phyloP scores from a whole-genome alignment of 2,797 vertebrate species.

The Pachyuromys duprasi region DNA sequence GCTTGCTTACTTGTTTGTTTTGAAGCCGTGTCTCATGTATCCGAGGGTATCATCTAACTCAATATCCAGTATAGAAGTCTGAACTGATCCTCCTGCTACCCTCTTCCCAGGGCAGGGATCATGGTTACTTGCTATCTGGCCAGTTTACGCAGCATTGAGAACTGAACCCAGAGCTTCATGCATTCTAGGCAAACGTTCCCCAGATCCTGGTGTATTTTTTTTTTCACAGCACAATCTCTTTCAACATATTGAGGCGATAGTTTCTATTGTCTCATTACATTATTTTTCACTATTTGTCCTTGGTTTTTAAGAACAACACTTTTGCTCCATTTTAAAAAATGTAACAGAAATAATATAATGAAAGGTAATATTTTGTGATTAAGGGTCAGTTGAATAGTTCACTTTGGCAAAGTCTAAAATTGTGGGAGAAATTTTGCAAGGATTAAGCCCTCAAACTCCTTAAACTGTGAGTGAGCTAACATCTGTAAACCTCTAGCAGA shows the following conservation, averaged over 20 bases:
- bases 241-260: not conserved
- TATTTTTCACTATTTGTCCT: not conserved
- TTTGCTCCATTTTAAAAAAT: not conserved
- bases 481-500: not conserved
- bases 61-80: not conserved
- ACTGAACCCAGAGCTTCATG: not conserved
- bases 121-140: not conserved
- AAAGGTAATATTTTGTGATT: not conserved
- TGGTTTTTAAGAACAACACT: not conserved
- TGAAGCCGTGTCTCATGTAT: not conserved
- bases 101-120: not conserved
- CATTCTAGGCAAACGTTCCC: not conserved
- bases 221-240: not conserved
- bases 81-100: not conserved
- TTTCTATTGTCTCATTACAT: slow-evolving; percentile 12
- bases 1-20: not conserved
- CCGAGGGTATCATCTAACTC: not conserved
- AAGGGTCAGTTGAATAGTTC: slow-evolving; percentile 15
- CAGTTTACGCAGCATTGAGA: not conserved
- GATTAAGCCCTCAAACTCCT: slow-evolving; percentile 46
- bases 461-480: slow-evolving; percentile 3
- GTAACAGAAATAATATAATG: not conserved
- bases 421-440: not conserved
- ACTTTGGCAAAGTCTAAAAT: slow-evolving; percentile 55
- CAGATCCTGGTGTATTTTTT: not conserved